Evolutionary conservation across 2,797 vertebrate species (phyloP), one percentile per base, ranked within the genome.

Genomic region (Micrastur ruficollis): DNA sequence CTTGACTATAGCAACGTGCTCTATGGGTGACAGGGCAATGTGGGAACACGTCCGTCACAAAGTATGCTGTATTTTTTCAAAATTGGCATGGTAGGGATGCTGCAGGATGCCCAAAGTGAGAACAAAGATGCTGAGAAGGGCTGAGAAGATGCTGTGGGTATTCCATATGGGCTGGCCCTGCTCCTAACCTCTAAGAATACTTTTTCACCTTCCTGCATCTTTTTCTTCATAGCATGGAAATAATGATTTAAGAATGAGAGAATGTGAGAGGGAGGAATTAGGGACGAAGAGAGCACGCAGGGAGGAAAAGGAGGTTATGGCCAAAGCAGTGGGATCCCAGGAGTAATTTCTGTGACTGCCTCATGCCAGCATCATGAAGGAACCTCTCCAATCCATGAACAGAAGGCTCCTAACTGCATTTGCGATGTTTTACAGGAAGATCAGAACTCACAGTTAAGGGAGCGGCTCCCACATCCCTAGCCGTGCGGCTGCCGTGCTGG

Each of bases 361-460:
- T 84, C 55, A 49, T 9, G 10, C 23, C 87, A 81, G 38, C 7
- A 23, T 55, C 42, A 40, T 0, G 3, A 76, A 3, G 2, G 32
- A 56, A 8, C 20, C 11, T 2, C 38, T 46, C 19, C 40, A 5
- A 29, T 14, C 42, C 8, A 2, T 2, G 18, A 63, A 32, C 15
- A 53, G 50, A 11, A 86, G 29, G 17, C 31, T 90, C 18, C 44
- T 59, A 42, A 52, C 18, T 56, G 32, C 27, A 18, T 80, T 80
- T 74, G 18, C 0, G 0, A 2, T 11, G 5, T 14, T 78, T 16
- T 40, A n/a, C 0, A 0, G 14, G 56, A 53, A 55, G 50, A 90
- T 31, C 21, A 47, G 58, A 50, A n/a, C 66, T 81, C 58, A 68
- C 0, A 0, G 49, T 1, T 79, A 14, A 58, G 6, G 5, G 2